Conservation (phyloP, 2,888 invertebrate species). For the Bombylius major region DNA sequence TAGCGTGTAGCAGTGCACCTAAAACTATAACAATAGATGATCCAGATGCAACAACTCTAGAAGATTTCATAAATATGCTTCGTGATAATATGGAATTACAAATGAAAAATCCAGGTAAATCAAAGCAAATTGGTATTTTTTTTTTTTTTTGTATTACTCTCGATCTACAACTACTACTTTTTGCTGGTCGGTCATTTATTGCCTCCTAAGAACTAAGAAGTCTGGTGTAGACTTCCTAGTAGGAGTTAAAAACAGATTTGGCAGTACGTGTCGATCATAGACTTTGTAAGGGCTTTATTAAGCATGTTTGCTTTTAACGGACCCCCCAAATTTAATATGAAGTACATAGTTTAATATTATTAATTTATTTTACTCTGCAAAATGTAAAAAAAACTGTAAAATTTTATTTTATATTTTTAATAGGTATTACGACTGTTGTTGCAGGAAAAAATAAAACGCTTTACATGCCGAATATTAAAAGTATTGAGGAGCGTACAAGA, state of each 20-base stretch:
- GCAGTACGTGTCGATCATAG: no score
- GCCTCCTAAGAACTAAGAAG: no score
- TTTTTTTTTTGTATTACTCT: no score
- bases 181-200: no score
- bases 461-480: constrained; percentile 84
- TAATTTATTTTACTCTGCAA: not conserved
- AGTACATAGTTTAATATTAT: no score
- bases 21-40: constrained; percentile 50
- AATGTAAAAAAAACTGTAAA: not conserved
- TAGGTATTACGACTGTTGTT: constrained; percentile 64
- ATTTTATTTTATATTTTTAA: constrained; percentile 3
- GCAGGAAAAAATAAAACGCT: constrained; percentile 81
- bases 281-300: no score
- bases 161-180: no score
- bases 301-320: no score
- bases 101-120: constrained; percentile 70
- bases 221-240: no score
- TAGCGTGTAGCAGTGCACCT: constrained; percentile 72
- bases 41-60: constrained; percentile 54
- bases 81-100: constrained; percentile 66
- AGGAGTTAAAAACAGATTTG: no score
- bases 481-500: constrained; percentile 80
- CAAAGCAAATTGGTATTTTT: no score
- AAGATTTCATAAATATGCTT: constrained; percentile 68
- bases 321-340: no score